Evolutionary conservation across 2,888 invertebrate genomes (phyloP), one percentile per base, ranked within the genome.

Genomic region (Drosophila koepferae): DNA sequence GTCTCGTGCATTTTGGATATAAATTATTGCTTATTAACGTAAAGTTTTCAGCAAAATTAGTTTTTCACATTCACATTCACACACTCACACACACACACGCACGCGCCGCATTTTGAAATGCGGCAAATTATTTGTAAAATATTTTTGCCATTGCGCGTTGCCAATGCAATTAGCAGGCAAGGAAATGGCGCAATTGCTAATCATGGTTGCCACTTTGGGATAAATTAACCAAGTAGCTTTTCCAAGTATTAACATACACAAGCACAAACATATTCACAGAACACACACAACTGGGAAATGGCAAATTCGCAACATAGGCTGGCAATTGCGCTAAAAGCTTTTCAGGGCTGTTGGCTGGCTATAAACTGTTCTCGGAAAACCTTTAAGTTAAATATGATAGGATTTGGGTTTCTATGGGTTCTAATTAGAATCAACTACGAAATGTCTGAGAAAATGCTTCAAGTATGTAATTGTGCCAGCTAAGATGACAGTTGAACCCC

Each of bases 41-140:
- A 89, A 82, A 80, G 89, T 88, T 90, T 86, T 78, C 90, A 88
- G 75, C 81, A 60, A 86, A 86, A 90, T 86, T 90, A 88, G 86
- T 82, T 86, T 64, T 40, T 20, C 41, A 54, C 68, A 36, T 58
- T 41, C 63, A 55, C 55, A 41, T 55, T 53, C 44, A 55, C 59
- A 55, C 55, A 53, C 23, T 7, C 23, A n/a, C n/a, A 40, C 1
- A 49, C 16, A 10, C 10, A 31, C 40, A 23, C 36, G 56, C 23
- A 61, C 40, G 41, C 36, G 72, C 46, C 62, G 66, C 72, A 60
- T 68, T 81, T 70, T 67, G 74, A 83, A 72, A 72, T 84, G 80
- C 59, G 74, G 71, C 70, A 81, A 86, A 86, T 90, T 80, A 90
- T 84, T 81, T 77, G 74, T 79, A 79, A 83, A 82, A 74, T 56